Evolutionary conservation across 2,888 invertebrate species (phyloP).

Genomic region (Mimumesa dahlbomi): DNA sequence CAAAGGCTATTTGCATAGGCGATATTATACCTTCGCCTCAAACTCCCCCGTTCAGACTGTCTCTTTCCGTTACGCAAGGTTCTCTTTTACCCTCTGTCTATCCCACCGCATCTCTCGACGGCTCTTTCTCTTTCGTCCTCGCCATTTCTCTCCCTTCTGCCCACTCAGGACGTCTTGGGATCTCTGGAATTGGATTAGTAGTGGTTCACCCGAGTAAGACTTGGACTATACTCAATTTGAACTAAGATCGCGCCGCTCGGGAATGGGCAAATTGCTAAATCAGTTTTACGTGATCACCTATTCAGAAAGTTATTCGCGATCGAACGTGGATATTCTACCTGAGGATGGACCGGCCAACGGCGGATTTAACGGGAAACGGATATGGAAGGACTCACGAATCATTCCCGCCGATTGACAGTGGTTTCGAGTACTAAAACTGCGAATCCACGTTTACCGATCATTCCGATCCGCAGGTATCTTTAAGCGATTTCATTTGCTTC

Average conservation of each 20-base stretch:
- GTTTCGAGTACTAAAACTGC: conserved; percentile 37
- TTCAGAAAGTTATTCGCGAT: conserved; percentile 78
- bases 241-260: conserved; percentile 77
- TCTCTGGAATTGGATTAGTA: conserved; percentile 80
- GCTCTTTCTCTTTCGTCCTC: conserved; percentile 58
- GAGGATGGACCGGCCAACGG: conserved; percentile 61
- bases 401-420: conserved; percentile 37
- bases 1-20: conserved; percentile 80
- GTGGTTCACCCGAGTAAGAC: conserved; percentile 79
- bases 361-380: conserved; percentile 60
- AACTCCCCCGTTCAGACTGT: conserved; percentile 51
- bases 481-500: conserved; percentile 1
- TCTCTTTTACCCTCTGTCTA: conserved; percentile 53
- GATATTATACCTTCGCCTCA: conserved; percentile 77
- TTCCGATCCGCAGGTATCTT: neutral
- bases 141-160: conserved; percentile 25
- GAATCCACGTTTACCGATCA: neutral
- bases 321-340: conserved; percentile 62
- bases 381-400: conserved; percentile 9
- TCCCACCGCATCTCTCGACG: conserved; percentile 50
- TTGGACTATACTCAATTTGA: conserved; percentile 80
- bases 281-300: conserved; percentile 81
- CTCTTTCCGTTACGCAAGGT: conserved; percentile 40
- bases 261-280: conserved; percentile 79
- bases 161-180: conserved; percentile 73